phyloP scores from a whole-genome alignment of 1,140 invertebrate genomes.

The Euglossa dilemma region DNA sequence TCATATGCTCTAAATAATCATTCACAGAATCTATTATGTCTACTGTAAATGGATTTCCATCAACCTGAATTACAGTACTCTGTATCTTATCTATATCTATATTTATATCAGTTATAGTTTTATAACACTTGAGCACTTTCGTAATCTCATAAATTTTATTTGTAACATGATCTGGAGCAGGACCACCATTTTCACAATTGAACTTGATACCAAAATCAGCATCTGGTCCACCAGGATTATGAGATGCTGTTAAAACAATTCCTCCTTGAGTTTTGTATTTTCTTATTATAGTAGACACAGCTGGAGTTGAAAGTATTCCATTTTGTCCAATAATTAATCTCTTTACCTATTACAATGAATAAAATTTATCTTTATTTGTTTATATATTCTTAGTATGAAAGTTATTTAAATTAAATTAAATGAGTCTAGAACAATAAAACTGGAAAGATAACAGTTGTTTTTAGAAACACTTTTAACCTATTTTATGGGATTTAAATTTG shows the following conservation, averaged over 20 bases:
- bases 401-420: background rate
- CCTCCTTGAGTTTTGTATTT: constrained; percentile 94
- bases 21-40: constrained; percentile 96
- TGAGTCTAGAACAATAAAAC: background rate
- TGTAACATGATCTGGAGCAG: constrained; percentile 95
- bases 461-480: background rate
- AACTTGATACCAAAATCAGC: constrained; percentile 99
- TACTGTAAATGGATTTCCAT: constrained; percentile 90
- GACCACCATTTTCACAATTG: constrained; percentile 98
- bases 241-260: constrained; percentile 98
- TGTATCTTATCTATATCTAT: constrained; percentile 89
- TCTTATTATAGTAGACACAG: constrained; percentile 96
- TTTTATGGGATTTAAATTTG: background rate
- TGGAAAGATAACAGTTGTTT: background rate
- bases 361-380: background rate
- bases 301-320: constrained; percentile 98
- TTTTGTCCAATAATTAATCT: constrained; percentile 95
- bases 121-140: constrained; percentile 90
- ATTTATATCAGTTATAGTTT: constrained; percentile 89
- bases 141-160: constrained; percentile 94
- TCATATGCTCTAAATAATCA: constrained; percentile 96
- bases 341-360: constrained; percentile 85
- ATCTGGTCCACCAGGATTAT: constrained; percentile 98
- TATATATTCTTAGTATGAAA: background rate
- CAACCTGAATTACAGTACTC: constrained; percentile 83